A percentile compares a stretch with the other conserved stretches of the same genome.
These are phyloP conservation scores for Cephalopachus bancanus DNA, from an alignment of 2,797 vertebrate genomes.

Conservation along the genomic window DNA sequence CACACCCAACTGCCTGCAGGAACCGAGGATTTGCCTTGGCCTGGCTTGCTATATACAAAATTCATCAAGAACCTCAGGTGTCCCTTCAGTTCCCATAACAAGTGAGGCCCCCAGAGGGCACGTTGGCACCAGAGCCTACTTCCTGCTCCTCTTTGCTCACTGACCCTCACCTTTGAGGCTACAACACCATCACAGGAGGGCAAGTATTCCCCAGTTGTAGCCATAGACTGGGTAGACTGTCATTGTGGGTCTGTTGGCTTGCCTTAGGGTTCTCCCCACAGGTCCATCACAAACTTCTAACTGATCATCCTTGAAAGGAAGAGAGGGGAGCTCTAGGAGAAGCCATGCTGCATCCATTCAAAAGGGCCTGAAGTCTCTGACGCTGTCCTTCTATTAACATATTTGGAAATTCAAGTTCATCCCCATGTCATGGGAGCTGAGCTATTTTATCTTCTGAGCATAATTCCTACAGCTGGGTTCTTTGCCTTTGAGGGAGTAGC, in stretches of 20 bases:
- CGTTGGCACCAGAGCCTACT: background rate
- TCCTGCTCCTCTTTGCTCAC: background rate
- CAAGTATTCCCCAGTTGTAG: background rate
- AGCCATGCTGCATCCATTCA: background rate
- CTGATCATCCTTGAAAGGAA: background rate
- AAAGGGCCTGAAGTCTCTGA: background rate
- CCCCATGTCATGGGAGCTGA: background rate
- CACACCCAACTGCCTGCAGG: background rate
- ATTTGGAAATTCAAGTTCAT: background rate
- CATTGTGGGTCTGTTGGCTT: background rate
- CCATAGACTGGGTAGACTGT: background rate
- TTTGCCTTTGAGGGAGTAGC: background rate
- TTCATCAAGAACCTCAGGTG: background rate
- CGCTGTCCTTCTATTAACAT: background rate
- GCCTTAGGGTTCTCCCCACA: background rate
- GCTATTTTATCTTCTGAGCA: background rate
- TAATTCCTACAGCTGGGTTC: background rate
- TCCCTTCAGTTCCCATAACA: background rate
- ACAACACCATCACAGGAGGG: background rate
- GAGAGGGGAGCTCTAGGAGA: too few species aligned
- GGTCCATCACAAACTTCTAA: background rate
- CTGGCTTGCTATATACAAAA: background rate
- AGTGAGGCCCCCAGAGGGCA: background rate
- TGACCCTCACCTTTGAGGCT: background rate
- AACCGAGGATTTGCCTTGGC: background rate